Conservation (phyloP, 2,888 invertebrate species). For the Apomyelois bistriatella region DNA sequence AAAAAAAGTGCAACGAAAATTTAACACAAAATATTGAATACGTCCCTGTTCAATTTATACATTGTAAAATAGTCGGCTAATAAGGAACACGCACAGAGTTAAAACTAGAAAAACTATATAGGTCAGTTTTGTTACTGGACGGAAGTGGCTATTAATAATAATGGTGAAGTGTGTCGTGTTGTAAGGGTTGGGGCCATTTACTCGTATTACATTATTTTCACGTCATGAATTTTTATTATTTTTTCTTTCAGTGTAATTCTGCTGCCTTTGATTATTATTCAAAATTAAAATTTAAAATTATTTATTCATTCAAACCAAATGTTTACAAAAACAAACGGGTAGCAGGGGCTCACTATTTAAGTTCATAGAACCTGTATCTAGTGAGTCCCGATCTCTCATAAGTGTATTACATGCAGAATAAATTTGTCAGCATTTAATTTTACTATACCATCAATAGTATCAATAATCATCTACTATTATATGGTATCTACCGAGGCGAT, state of each 20-base stretch:
- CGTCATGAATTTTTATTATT: not conserved
- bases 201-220: slow-evolving; percentile 1
- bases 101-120: slow-evolving; percentile 5
- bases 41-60: slow-evolving; percentile 9
- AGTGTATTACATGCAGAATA: too few relatives aligned
- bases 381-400: too few relatives aligned
- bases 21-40: not conserved
- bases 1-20: not conserved
- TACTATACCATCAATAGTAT: too few relatives aligned
- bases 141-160: slow-evolving; percentile 17
- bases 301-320: too few relatives aligned
- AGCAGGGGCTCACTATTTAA: too few relatives aligned
- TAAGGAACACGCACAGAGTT: slow-evolving; percentile 15
- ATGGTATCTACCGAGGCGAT: too few relatives aligned
- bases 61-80: slow-evolving; percentile 3
- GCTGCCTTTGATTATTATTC: too few relatives aligned
- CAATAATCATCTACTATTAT: too few relatives aligned
- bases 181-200: slow-evolving; percentile 6
- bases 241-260: not conserved
- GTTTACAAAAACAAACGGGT: too few relatives aligned
- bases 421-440: too few relatives aligned
- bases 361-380: too few relatives aligned
- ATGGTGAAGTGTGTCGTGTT: not conserved
- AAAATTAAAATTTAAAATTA: too few relatives aligned
- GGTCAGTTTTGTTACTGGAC: slow-evolving; percentile 17